phyloP scores from a whole-genome alignment of 2,888 invertebrate genomes.

The Sericinus montela region DNA sequence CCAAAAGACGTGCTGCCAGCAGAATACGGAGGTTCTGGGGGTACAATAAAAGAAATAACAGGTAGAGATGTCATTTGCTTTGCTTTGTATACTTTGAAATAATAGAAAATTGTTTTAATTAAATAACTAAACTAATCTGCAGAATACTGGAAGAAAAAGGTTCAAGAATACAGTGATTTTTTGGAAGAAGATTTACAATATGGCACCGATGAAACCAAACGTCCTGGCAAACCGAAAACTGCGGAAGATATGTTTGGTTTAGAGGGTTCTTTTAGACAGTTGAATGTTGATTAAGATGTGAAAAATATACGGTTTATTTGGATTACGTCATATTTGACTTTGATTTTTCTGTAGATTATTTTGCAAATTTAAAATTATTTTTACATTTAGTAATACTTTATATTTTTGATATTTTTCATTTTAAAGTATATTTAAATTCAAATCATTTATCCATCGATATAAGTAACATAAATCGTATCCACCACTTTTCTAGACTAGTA shows the following conservation, averaged over 20 bases:
- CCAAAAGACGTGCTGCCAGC: conserved; percentile 71
- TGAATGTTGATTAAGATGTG: conserved; percentile 34
- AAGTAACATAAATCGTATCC: no score
- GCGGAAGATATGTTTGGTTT: conserved; percentile 66
- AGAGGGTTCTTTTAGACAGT: conserved; percentile 66
- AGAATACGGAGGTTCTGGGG: conserved; percentile 80
- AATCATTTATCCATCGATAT: no score
- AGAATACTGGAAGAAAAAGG: conserved; percentile 44
- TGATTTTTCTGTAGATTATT: no score
- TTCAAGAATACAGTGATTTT: conserved; percentile 58
- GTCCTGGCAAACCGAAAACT: conserved; percentile 72
- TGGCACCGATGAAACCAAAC: conserved; percentile 64
- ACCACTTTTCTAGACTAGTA: no score
- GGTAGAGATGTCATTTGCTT: conserved; percentile 3
- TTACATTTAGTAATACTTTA: no score
- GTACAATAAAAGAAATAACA: conserved; percentile 46
- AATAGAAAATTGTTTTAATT: no score
- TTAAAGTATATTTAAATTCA: no score
- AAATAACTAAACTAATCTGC: neutral
- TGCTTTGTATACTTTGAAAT: no score
- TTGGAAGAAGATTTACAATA: conserved; percentile 49
- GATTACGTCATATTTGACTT: no score
- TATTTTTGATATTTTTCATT: no score
- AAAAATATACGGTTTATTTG: no score
- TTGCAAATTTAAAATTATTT: no score